Conservation (phyloP, 2,888 invertebrate genomes). For the Xestia rhomboidea region DNA sequence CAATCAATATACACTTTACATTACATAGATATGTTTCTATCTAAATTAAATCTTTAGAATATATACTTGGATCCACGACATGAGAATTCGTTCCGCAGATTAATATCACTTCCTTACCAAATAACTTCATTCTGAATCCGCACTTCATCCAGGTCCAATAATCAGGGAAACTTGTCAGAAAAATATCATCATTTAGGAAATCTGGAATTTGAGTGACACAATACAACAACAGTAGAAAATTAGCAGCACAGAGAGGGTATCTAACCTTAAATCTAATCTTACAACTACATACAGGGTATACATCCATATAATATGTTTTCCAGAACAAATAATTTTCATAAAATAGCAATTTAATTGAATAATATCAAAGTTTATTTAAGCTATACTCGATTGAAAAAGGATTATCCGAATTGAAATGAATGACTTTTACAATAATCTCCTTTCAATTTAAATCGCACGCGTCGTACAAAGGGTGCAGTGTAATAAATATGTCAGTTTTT, state of each 20-base stretch:
- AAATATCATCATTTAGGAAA: slow-evolving; percentile 48
- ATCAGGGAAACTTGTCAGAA: slow-evolving; percentile 51
- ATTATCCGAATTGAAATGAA: slow-evolving; percentile 37
- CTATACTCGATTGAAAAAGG: slow-evolving; percentile 44
- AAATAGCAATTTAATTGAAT: slow-evolving; percentile 52
- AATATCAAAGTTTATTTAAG: slow-evolving; percentile 52
- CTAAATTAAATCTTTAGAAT: slow-evolving; percentile 47
- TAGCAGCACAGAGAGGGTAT: slow-evolving; percentile 48
- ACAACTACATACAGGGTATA: slow-evolving; percentile 57
- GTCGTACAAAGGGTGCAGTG: slow-evolving; percentile 19
- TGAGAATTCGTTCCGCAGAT: slow-evolving; percentile 27
- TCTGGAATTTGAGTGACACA: slow-evolving; percentile 47
- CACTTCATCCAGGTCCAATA: slow-evolving; percentile 16
- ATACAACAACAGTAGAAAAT: slow-evolving; percentile 57
- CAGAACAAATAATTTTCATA: slow-evolving; percentile 53
- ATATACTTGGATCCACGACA: slow-evolving; percentile 43
- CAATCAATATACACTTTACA: slow-evolving; percentile 27
- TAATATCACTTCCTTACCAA: slow-evolving; percentile 57
- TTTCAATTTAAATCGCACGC: slow-evolving; percentile 34
- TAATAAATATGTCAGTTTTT: slow-evolving; percentile 45
- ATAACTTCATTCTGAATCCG: slow-evolving; percentile 40
- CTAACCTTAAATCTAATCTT: slow-evolving; percentile 58
- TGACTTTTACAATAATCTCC: slow-evolving; percentile 29
- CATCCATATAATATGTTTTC: slow-evolving; percentile 51
- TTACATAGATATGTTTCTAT: slow-evolving; percentile 47